These are phyloP conservation scores for Neria commutata DNA, from an alignment of 2,888 invertebrate species.

Conservation along the genomic window DNA sequence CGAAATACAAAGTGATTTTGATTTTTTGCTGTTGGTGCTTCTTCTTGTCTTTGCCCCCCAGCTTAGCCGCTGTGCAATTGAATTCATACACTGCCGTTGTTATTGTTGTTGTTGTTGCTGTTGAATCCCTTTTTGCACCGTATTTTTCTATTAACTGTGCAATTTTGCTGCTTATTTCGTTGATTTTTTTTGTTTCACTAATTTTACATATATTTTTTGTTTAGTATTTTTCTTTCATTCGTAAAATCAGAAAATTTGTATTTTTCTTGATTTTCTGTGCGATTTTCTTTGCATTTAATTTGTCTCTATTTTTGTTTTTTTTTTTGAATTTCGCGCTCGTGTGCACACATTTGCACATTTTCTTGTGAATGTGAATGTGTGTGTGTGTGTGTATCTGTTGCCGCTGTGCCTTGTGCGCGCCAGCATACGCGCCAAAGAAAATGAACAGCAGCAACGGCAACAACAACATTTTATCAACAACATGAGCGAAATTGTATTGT, in stretches of 20 bases:
- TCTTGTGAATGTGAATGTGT: too few relatives aligned
- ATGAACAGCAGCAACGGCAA: too few relatives aligned
- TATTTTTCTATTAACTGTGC: not conserved
- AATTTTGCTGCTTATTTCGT: conserved; percentile 9
- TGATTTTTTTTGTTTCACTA: conserved; percentile 5
- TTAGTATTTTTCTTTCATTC: conserved; percentile 37
- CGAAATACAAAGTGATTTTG: conserved; percentile 2
- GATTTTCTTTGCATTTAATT: conserved; percentile 31
- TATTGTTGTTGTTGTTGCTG: too few relatives aligned
- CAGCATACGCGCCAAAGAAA: not conserved
- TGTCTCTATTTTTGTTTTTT: too few relatives aligned
- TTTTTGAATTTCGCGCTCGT: too few relatives aligned
- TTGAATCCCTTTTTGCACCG: too few relatives aligned
- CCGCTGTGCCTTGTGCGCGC: not conserved
- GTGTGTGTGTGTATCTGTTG: not conserved
- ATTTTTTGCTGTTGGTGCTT: not conserved
- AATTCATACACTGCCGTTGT: too few relatives aligned
- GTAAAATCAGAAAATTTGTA: conserved; percentile 50
- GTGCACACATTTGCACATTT: not conserved
- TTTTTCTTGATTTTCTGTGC: conserved; percentile 45
- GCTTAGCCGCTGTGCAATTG: not conserved
- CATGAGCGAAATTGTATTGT: conserved; percentile 4
- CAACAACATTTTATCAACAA: too few relatives aligned
- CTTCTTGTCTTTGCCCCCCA: not conserved
- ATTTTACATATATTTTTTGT: conserved; percentile 20